Conservation (phyloP, 2,888 invertebrate genomes). For the Volucella zonaria region DNA sequence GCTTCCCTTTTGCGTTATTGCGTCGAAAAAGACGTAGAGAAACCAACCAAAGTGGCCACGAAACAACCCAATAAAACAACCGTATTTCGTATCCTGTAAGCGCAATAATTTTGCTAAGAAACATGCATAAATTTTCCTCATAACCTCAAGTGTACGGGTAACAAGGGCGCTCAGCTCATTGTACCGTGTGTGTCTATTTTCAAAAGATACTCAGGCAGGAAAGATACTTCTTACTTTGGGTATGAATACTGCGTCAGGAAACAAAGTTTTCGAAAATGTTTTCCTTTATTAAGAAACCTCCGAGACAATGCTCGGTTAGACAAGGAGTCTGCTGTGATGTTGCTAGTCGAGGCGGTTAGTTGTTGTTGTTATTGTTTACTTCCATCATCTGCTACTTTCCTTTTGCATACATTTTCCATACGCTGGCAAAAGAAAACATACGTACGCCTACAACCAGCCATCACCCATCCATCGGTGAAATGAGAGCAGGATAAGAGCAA, state of each 20-base stretch:
- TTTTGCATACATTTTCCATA: conserved; percentile 70
- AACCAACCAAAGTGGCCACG: conserved; percentile 53
- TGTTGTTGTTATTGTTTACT: conserved; percentile 54
- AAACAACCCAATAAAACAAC: conserved; percentile 67
- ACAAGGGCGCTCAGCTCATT: conserved; percentile 48
- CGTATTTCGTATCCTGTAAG: conserved; percentile 60
- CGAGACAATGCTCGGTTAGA: conserved; percentile 47
- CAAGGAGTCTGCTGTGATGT: conserved; percentile 21
- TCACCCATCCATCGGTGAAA: no score
- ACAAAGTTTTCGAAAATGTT: conserved; percentile 64
- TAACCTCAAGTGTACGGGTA: conserved; percentile 6
- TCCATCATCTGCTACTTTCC: conserved; percentile 70
- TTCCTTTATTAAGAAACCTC: conserved; percentile 69
- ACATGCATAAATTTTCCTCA: conserved; percentile 68
- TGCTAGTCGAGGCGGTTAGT: conserved; percentile 4
- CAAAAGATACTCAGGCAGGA: conserved; percentile 36
- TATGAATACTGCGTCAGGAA: conserved; percentile 47
- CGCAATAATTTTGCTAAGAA: conserved; percentile 69
- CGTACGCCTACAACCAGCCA: neutral
- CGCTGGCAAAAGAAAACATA: conserved; percentile 23
- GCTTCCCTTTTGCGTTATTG: conserved; percentile 33
- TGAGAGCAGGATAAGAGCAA: no score
- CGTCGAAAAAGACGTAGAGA: conserved; percentile 35
- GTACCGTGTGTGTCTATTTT: conserved; percentile 37
- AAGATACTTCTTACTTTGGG: no score